phyloP scores from a whole-genome alignment of 1,140 invertebrate species.

The Zaprionus kolodkinae region DNA sequence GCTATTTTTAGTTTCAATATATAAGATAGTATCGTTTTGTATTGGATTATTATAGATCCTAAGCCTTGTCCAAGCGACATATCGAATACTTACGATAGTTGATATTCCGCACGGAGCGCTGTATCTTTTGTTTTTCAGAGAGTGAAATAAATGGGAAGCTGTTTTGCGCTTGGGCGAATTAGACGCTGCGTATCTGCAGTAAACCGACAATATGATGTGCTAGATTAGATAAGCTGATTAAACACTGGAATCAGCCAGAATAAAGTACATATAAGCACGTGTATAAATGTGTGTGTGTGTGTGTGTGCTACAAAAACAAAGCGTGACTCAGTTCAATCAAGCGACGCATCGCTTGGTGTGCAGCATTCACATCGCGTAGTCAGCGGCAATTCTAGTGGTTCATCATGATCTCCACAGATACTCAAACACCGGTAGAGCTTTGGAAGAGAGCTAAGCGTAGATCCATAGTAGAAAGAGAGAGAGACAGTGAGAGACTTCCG shows the following conservation, averaged over 20 bases:
- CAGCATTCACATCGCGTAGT: slow-evolving; percentile 35
- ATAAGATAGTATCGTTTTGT: no score
- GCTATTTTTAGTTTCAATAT: no score
- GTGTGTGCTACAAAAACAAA: slow-evolving; percentile 27
- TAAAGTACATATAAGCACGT: background rate
- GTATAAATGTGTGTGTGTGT: background rate
- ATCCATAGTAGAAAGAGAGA: background rate
- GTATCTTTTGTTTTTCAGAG: no score
- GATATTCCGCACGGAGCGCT: no score
- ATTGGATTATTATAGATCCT: no score
- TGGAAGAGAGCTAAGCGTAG: slow-evolving; percentile 14
- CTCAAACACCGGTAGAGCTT: background rate
- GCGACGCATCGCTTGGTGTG: slow-evolving; percentile 33
- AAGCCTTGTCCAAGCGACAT: no score
- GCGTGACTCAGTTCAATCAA: slow-evolving; percentile 64
- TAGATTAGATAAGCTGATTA: slow-evolving; percentile 76
- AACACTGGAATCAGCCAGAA: slow-evolving; percentile 45
- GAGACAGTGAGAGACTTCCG: background rate
- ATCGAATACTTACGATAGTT: no score
- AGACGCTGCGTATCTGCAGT: background rate
- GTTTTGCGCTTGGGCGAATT: background rate
- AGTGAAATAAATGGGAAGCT: background rate
- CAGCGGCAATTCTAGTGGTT: slow-evolving; percentile 45
- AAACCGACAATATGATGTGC: slow-evolving; percentile 9
- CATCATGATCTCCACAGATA: background rate